Percentiles rank a stretch among this genome's conserved stretches.
These are phyloP conservation scores for Empis stercorea DNA, from an alignment of 2,888 invertebrate genomes.

Conservation along the genomic window DNA sequence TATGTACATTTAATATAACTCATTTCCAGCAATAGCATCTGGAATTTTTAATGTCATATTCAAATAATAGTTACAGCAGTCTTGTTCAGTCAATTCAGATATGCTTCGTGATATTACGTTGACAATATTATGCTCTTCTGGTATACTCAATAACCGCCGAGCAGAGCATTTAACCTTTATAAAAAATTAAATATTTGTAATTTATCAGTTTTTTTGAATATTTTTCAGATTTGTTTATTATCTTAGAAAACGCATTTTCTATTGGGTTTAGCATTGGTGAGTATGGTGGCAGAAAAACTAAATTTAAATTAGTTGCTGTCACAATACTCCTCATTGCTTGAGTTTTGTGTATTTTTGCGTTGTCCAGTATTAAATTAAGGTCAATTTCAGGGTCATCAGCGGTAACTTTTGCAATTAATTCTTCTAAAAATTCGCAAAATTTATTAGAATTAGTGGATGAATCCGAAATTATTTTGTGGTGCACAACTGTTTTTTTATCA, in stretches of 20 bases:
- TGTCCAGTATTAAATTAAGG: not conserved
- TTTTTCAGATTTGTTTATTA: not conserved
- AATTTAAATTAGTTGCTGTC: not conserved
- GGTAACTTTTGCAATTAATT: not conserved
- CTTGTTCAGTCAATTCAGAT: no score
- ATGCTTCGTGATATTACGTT: no score
- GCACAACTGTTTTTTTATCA: not conserved
- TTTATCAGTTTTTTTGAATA: no score
- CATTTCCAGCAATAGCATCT: no score
- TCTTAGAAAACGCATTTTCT: conserved; percentile 1
- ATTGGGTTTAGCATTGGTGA: not conserved
- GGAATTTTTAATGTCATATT: no score
- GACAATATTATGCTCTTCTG: no score
- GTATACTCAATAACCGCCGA: no score
- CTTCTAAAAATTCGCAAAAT: no score
- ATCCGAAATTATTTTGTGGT: not conserved
- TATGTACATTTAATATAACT: no score
- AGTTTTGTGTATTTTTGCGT: not conserved
- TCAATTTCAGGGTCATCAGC: not conserved
- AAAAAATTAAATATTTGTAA: no score
- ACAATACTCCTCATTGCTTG: not conserved
- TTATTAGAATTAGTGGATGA: not conserved
- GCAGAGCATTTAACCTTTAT: no score
- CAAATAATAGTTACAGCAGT: no score
- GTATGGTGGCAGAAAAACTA: not conserved